Percentiles rank a stretch among this genome's conserved stretches.
These are phyloP conservation scores for Hormaphis cornu DNA, from an alignment of 1,140 invertebrate genomes.

Conservation along the genomic window DNA sequence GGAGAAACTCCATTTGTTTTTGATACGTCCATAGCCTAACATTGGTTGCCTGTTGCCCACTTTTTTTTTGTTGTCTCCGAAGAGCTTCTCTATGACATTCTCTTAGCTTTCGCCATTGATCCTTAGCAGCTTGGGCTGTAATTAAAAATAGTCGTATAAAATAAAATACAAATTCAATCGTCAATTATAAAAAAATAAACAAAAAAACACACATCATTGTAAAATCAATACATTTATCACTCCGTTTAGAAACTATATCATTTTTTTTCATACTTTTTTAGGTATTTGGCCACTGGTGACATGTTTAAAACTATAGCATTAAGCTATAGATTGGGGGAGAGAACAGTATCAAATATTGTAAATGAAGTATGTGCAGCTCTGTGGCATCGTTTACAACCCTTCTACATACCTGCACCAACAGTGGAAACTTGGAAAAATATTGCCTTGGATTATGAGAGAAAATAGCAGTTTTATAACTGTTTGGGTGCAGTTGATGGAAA, in stretches of 20 bases:
- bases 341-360: slow-evolving; percentile 37
- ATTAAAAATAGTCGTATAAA: slow-evolving; percentile 22
- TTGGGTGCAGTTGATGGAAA: slow-evolving; percentile 43
- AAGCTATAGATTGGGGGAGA: slow-evolving; percentile 36
- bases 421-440: slow-evolving; percentile 39
- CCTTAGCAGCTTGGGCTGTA: slow-evolving; percentile 31
- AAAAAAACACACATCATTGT: too few species aligned
- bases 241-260: neutral
- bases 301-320: slow-evolving; percentile 34
- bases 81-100: slow-evolving; percentile 33
- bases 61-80: slow-evolving; percentile 34
- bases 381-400: slow-evolving; percentile 32
- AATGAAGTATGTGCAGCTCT: slow-evolving; percentile 35
- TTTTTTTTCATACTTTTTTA: slow-evolving; percentile 35
- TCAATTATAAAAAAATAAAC: too few species aligned
- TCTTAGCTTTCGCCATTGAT: slow-evolving; percentile 33
- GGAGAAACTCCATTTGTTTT: slow-evolving; percentile 31
- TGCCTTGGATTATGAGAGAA: slow-evolving; percentile 38
- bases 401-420: slow-evolving; percentile 35
- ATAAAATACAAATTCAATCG: too few species aligned
- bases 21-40: slow-evolving; percentile 34
- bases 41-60: slow-evolving; percentile 18
- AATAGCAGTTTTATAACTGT: slow-evolving; percentile 39
- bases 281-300: slow-evolving; percentile 35
- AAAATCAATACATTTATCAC: too few species aligned